Evolutionary conservation across 2,888 invertebrate species (phyloP).

Genomic region (Xestoiulus laeticollis): DNA sequence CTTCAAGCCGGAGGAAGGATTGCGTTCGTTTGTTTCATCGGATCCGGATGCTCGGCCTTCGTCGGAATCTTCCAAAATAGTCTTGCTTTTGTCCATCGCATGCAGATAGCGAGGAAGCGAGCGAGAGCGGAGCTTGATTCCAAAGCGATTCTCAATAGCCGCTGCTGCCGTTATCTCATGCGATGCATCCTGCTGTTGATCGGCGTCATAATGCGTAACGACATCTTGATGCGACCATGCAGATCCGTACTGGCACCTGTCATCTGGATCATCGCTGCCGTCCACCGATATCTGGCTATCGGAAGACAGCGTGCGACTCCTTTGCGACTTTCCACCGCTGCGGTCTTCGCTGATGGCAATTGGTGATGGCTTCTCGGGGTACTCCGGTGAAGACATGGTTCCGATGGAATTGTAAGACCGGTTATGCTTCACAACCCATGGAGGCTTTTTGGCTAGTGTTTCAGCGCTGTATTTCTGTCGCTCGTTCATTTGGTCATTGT

Average conservation of each 20-base stretch:
- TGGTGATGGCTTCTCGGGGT: slow-evolving; percentile 6
- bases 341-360: not conserved
- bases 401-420: slow-evolving; percentile 40
- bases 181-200: not conserved
- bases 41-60: slow-evolving; percentile 48
- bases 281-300: not conserved
- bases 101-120: slow-evolving; percentile 30
- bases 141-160: slow-evolving; percentile 13
- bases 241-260: not conserved
- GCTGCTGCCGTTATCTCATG: not conserved
- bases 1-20: not conserved
- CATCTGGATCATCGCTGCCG: not conserved
- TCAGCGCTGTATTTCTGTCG: not conserved
- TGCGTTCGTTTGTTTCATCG: not conserved
- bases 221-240: not conserved
- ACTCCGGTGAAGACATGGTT: slow-evolving; percentile 46
- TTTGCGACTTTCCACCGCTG: not conserved
- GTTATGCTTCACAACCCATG: not conserved
- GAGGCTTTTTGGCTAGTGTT: not conserved
- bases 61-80: slow-evolving; percentile 43
- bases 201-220: not conserved
- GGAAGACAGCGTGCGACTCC: not conserved
- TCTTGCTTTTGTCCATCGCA: not conserved
- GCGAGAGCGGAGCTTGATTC: not conserved
- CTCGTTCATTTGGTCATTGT: not conserved